phyloP scores from a whole-genome alignment of 1,140 invertebrate species.

The Conus betulinus region DNA sequence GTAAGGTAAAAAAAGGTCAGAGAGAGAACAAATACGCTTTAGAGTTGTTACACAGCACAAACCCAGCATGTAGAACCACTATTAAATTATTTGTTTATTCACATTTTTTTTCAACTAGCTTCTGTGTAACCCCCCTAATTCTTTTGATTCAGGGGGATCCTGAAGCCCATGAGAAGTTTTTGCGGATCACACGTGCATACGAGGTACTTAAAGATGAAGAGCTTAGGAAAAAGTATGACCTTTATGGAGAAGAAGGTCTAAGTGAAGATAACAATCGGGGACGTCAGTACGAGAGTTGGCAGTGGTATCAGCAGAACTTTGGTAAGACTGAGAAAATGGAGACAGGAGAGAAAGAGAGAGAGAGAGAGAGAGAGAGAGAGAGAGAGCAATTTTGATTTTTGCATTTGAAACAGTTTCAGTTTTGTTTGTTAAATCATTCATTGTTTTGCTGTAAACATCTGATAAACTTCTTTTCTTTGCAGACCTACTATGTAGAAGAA shows the following conservation, averaged over 20 bases:
- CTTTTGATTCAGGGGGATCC: conserved; percentile 80
- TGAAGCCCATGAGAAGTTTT: conserved; percentile 85
- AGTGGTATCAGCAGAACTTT: conserved; percentile 90
- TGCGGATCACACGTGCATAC: conserved; percentile 88
- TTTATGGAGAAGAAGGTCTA: conserved; percentile 85
- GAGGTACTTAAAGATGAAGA: conserved; percentile 90
- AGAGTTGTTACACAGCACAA: no score
- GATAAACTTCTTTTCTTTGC: no score
- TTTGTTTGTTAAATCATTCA: no score
- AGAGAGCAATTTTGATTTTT: no score
- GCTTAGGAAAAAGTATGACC: conserved; percentile 86
- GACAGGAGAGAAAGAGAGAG: no score
- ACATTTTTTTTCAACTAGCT: background rate
- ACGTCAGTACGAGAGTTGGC: conserved; percentile 85
- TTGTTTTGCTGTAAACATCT: no score
- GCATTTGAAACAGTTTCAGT: no score
- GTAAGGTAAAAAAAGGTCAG: background rate
- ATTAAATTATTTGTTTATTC: background rate
- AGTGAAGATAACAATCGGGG: conserved; percentile 78
- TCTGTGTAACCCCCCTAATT: background rate
- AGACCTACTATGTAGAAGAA: no score
- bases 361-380: no score
- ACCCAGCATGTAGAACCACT: no score
- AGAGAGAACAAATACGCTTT: background rate
- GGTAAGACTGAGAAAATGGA: conserved; percentile 74